These are phyloP conservation scores for Ariolimax columbianus DNA, from an alignment of 2,888 invertebrate species.

Conservation along the genomic window DNA sequence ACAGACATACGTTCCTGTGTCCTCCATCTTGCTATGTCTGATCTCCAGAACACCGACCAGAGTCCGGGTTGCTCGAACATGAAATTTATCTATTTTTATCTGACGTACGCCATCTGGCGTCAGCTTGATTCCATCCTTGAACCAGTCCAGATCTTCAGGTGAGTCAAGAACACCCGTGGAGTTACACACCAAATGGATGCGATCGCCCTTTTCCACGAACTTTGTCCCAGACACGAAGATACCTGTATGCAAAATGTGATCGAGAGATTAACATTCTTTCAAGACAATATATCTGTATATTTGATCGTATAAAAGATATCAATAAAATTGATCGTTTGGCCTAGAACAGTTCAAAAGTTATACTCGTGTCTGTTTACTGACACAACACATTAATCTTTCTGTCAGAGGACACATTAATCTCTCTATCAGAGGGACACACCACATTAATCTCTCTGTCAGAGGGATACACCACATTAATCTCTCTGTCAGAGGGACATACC, in stretches of 20 bases:
- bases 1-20: constrained; percentile 69
- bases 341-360: no score
- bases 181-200: constrained; percentile 67
- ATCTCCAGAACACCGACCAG: constrained; percentile 67
- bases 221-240: constrained; percentile 54
- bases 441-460: no score
- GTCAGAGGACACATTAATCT: no score
- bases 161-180: constrained; percentile 65
- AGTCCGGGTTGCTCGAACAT: constrained; percentile 62
- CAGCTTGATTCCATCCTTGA: constrained; percentile 65
- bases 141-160: constrained; percentile 69
- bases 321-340: no score
- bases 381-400: no score
- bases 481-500: no score
- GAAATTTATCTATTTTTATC: constrained; percentile 64
- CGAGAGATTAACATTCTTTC: neutral
- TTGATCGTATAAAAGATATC: neutral
- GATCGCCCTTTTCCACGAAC: constrained; percentile 67
- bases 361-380: no score
- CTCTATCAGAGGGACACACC: no score
- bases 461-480: no score
- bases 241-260: neutral
- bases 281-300: neutral
- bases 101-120: constrained; percentile 63
- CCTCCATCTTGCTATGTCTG: constrained; percentile 64